Evolutionary conservation across 1,140 invertebrate genomes (phyloP).

Genomic region (Melanaphis sacchari): DNA sequence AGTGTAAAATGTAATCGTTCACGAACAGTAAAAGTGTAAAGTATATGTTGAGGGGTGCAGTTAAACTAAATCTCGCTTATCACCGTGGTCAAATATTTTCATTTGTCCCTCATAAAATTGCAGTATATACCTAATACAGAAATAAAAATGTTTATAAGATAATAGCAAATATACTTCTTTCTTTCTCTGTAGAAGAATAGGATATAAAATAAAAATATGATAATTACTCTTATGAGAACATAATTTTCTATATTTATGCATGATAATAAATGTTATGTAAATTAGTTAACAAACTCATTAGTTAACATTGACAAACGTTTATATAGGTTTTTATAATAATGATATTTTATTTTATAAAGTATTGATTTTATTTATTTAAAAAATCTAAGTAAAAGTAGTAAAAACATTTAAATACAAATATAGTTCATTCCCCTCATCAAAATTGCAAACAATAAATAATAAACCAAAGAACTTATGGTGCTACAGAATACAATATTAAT

Average conservation of each 20-base stretch:
- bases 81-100: not conserved
- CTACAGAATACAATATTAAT: too few species aligned
- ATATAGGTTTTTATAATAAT: not conserved
- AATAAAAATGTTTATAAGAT: not conserved
- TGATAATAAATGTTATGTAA: not conserved
- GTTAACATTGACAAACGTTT: not conserved
- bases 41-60: not conserved
- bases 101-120: not conserved
- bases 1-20: not conserved
- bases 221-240: not conserved
- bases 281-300: not conserved
- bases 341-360: not conserved
- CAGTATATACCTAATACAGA: not conserved
- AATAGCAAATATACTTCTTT: not conserved
- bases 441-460: not conserved
- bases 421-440: not conserved
- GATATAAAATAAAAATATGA: not conserved
- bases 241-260: not conserved
- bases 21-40: not conserved
- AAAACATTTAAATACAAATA: not conserved
- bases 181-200: not conserved
- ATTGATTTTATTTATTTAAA: not conserved
- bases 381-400: not conserved
- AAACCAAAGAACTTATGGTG: not conserved
- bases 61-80: not conserved